A percentile compares a stretch with the other conserved stretches of the same genome.
Conservation (phyloP, 2,113 vertebrate genomes). For the Eira barbara region DNA sequence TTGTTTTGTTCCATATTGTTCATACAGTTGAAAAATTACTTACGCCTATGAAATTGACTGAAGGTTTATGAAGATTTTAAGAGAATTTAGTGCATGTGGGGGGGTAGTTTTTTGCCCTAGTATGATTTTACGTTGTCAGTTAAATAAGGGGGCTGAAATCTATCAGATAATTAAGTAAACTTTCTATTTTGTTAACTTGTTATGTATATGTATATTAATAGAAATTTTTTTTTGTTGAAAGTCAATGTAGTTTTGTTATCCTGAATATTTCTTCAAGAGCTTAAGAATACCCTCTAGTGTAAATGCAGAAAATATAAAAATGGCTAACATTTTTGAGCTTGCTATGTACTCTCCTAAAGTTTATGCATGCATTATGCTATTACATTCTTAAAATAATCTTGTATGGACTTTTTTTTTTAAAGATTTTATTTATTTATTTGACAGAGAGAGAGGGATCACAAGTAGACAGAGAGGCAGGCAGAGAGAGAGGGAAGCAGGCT, state of each 20-base stretch:
- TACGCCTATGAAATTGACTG: neutral
- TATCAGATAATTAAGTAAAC: neutral
- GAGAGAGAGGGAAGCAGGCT: too few species aligned
- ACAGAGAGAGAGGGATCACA: too few species aligned
- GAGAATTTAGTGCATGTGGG: fast-evolving
- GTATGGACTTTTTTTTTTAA: neutral
- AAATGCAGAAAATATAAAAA: neutral
- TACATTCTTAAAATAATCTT: neutral
- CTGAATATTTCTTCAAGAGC: neutral
- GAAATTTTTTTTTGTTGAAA: neutral
- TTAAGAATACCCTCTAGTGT: neutral
- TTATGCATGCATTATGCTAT: neutral
- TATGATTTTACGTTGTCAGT: neutral
- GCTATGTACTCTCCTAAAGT: neutral
- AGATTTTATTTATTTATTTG: too few species aligned
- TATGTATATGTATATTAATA: neutral
- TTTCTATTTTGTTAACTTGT: neutral
- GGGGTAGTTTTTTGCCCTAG: neutral
- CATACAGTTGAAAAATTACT: neutral
- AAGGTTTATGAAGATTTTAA: neutral
- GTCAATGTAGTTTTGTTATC: neutral
- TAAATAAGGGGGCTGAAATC: neutral
- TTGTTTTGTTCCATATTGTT: neutral
- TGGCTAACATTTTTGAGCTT: neutral
- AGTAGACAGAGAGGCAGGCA: too few species aligned